Evolutionary conservation across 2,888 invertebrate genomes (phyloP).

Genomic region (Lycocerus yunnanus): DNA sequence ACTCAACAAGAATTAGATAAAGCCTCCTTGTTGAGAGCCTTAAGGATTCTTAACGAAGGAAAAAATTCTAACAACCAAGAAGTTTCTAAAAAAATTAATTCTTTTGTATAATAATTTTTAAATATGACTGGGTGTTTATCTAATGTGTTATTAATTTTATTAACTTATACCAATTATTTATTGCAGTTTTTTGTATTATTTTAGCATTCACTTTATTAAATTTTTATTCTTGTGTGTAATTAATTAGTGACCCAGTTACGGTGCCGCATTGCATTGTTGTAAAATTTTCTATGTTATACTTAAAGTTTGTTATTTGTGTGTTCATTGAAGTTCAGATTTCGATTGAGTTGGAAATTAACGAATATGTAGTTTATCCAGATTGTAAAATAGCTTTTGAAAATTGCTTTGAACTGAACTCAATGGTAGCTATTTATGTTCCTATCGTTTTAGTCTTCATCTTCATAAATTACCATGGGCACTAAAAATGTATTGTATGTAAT

Average conservation of each 20-base stretch:
- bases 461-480: neutral
- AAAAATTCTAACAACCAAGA: neutral
- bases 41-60: conserved; percentile 75
- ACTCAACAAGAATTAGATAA: conserved; percentile 90
- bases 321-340: too few species aligned
- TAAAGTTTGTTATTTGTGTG: too few species aligned
- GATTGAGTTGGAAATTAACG: too few species aligned
- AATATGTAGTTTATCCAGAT: too few species aligned
- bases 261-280: too few species aligned
- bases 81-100: neutral
- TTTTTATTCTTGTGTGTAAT: neutral
- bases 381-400: too few species aligned
- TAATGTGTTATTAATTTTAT: neutral
- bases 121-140: neutral
- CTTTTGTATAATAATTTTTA: conserved; percentile 4
- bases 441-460: too few species aligned
- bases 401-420: too few species aligned
- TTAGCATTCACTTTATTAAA: neutral
- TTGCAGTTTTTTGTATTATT: neutral
- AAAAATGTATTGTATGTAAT: neutral
- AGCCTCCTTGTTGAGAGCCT: conserved; percentile 86
- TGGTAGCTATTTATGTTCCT: too few species aligned
- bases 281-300: too few species aligned
- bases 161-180: neutral
- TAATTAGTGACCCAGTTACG: neutral